Base-by-base conservation (phyloP, 2,888 invertebrate species). In the Leptinotarsa peninsularis region DNA sequence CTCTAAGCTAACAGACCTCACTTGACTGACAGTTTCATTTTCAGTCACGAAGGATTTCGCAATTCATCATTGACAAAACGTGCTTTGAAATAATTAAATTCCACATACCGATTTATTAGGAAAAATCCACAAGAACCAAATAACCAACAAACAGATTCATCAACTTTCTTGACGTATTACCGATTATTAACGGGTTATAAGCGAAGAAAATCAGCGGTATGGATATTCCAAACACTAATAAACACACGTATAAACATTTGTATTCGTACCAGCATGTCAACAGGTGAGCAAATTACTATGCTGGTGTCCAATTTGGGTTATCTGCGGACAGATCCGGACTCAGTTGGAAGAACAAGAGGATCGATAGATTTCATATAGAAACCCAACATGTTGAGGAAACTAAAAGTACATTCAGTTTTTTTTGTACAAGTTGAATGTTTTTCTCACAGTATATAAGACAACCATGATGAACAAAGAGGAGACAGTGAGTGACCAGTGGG, bases 271-370 rank as follows among this genome's bases (percentile, higher is more conserved):
- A 63, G 43, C 63, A 63, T 63, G 63, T 63, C 63, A 63, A 63
- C 63, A 43, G 63, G 63, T 63, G 43, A 63, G 43, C 63, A 63
- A 63, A 63, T 54, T 49, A 70, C 49, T 33, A 70, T 58, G 70
- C 21, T 49, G 49, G 70, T 70, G 49, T 27, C 56, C 69, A 21
- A 69, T 69, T 56, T 58, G 49, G 70, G 60, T 70, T 70, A 70
- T 60, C 49, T 33, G 63, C 63, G 63, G 43, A 10, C 63, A 63
- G 63, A 63, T 63, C 33, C 63, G 63, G 63, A 63, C n/a, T 63
- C 33, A n/a, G 1, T 17, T 43, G 10, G 3, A 43, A 33, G 10
- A 10, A 33, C 33, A 33, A 33, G 7, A 7, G 33, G 33, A 33
- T 33, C 5, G 7, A 10, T 33, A 10, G 10, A 43, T 43, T 43